Percentiles rank a stretch among this genome's conserved stretches.
These are phyloP conservation scores for Atta texana DNA, from an alignment of 1,140 invertebrate species.

Conservation along the genomic window DNA sequence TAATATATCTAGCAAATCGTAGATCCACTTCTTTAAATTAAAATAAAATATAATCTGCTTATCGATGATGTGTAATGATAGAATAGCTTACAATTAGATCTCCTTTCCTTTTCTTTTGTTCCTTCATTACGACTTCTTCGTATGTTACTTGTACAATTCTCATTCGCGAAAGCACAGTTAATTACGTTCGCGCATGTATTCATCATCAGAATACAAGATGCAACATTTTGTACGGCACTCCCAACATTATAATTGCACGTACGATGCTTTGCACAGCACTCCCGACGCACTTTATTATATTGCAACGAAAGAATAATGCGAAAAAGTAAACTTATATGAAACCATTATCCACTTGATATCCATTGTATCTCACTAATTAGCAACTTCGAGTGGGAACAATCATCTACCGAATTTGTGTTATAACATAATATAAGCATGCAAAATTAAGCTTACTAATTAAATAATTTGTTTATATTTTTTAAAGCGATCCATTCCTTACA, in stretches of 20 bases:
- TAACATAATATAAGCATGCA: background rate
- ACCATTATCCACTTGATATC: background rate
- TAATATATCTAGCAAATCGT: background rate
- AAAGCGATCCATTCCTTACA: background rate
- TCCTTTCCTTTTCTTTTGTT: background rate
- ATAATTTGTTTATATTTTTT: background rate
- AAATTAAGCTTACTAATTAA: conserved; percentile 11
- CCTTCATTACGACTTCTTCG: background rate
- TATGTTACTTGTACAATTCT: background rate
- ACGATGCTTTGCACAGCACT: background rate
- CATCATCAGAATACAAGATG: background rate
- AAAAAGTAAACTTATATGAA: background rate
- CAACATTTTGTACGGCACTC: background rate
- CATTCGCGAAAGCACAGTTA: background rate
- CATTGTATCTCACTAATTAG: background rate
- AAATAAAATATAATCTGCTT: background rate
- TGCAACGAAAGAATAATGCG: background rate
- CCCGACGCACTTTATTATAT: background rate
- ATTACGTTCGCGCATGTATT: background rate
- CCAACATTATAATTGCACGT: conserved; percentile 1
- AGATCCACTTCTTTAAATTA: background rate
- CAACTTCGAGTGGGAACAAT: background rate
- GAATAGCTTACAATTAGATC: background rate
- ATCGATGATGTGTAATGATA: background rate
- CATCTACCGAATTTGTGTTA: background rate